These are phyloP conservation scores for Plumapathes pennacea DNA, from an alignment of 92 coral and sea anemone species.

Conservation along the genomic window DNA sequence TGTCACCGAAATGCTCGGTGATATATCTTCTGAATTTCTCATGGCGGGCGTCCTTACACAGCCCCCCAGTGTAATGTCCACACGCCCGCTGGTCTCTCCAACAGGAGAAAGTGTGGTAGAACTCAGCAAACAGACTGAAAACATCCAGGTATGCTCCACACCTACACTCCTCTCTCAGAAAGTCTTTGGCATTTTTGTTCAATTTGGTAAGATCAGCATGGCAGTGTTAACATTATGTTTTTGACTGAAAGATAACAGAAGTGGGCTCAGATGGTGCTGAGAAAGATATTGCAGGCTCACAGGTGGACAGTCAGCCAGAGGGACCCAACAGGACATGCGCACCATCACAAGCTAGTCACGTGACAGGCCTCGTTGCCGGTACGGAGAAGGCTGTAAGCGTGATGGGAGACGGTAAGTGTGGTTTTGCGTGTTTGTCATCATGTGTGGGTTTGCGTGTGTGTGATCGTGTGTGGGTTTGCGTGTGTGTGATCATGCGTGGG, in stretches of 20 bases:
- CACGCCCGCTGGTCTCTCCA: conserved; percentile 46
- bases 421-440: no score
- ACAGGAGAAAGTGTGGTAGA: conserved; percentile 36
- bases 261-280: conserved; percentile 9
- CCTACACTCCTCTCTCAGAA: neutral
- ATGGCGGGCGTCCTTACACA: conserved; percentile 13
- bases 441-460: no score
- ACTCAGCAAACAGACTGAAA: conserved; percentile 22
- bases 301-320: conserved; percentile 51
- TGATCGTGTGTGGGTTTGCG: no score
- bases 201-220: no score
- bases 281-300: conserved; percentile 56
- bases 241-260: conserved; percentile 36
- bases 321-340: conserved; percentile 34
- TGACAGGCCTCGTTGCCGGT: conserved; percentile 24
- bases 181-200: no score
- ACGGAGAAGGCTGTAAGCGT: conserved; percentile 16
- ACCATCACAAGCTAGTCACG: conserved; percentile 63
- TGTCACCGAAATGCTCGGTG: conserved; percentile 74
- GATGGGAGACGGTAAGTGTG: conserved; percentile 7
- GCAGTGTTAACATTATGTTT: no score
- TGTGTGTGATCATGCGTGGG: no score
- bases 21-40: conserved; percentile 46
- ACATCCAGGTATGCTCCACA: conserved; percentile 14
- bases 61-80: conserved; percentile 56